phyloP scores from a whole-genome alignment of 2,797 vertebrate species.

The Trematomus bernacchii region DNA sequence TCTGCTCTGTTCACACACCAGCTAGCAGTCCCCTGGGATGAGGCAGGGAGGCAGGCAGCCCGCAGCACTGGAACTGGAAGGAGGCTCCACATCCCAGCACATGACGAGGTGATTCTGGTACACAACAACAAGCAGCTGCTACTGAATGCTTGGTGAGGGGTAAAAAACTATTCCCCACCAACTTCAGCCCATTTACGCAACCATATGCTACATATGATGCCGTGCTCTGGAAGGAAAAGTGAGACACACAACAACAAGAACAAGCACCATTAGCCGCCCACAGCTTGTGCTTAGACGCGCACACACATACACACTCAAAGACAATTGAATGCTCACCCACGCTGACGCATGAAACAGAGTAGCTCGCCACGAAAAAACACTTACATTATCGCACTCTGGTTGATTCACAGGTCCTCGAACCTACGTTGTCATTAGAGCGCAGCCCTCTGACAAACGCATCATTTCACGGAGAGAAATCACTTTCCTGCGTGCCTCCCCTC shows the following conservation, averaged over 20 bases:
- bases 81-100: conserved; percentile 60
- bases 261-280: conserved; percentile 79
- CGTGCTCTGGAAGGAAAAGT: conserved; percentile 63
- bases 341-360: conserved; percentile 80
- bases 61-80: conserved; percentile 61
- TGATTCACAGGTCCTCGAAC: conserved; percentile 74
- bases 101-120: conserved; percentile 63
- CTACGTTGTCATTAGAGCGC: conserved; percentile 69
- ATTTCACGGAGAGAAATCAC: conserved; percentile 56
- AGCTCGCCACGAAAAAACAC: conserved; percentile 66
- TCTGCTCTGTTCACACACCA: conserved; percentile 74
- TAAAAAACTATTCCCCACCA: conserved; percentile 45
- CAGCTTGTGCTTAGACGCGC: conserved; percentile 69
- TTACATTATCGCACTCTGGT: conserved; percentile 68
- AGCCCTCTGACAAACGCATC: conserved; percentile 68
- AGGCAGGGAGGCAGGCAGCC: conserved; percentile 56
- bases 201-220: conserved; percentile 57
- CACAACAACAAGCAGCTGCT: conserved; percentile 68
- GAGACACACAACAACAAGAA: conserved; percentile 74
- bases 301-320: conserved; percentile 57
- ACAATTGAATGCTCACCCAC: conserved; percentile 82
- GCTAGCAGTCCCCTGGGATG: conserved; percentile 57
- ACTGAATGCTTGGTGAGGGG: conserved; percentile 27
- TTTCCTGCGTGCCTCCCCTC: conserved; percentile 56
- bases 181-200: conserved; percentile 68